Base-by-base conservation (phyloP, 2,797 vertebrate genomes). In the Pagetopsis macropterus region DNA sequence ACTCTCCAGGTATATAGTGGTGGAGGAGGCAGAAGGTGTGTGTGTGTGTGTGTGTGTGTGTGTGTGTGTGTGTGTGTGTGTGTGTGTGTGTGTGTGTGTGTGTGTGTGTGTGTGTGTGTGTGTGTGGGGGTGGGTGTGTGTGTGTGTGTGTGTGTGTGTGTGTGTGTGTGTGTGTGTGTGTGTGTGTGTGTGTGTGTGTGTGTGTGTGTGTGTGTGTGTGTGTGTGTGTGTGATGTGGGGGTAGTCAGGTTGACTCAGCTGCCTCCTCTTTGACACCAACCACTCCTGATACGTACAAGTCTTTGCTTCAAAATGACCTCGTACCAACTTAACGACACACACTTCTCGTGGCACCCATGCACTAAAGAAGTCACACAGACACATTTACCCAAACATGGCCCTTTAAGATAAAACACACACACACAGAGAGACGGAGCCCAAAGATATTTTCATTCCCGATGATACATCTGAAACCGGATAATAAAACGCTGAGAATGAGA, bases 171-270 rank as follows among this genome's bases (percentile, higher is more conserved):
- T 69, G 43, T 16, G 73, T 69, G 78, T 73, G 70, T 76, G 54
- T 16, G 73, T 69, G 78, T 73, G 70, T 76, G 54, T 16, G 73
- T 69, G 78, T 73, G 70, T 76, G 54, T 16, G 73, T 69, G 78
- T 73, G 70, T 76, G 54, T 16, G 73, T 69, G 78, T 73, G 70
- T 76, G 54, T 16, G 73, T 69, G 27, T 27, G 27, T 27, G 23
- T 27, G 3, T 27, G 23, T 27, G 23, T 27, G 23, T 23, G 23
- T 23, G 23, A 23, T 23, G 23, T 78, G 79, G 84, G 84, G 78
- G 86, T 85, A 78, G 87, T 89, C 90, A 94, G 95, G 96, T 94
- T 95, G 93, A 96, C 94, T 96, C 94, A 94, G 95, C 94, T 95
- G 90, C 91, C 91, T 92, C 92, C 92, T 95, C 85, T 89, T 92